Conservation (phyloP, 2,113 vertebrate species). For the Pica pica region DNA sequence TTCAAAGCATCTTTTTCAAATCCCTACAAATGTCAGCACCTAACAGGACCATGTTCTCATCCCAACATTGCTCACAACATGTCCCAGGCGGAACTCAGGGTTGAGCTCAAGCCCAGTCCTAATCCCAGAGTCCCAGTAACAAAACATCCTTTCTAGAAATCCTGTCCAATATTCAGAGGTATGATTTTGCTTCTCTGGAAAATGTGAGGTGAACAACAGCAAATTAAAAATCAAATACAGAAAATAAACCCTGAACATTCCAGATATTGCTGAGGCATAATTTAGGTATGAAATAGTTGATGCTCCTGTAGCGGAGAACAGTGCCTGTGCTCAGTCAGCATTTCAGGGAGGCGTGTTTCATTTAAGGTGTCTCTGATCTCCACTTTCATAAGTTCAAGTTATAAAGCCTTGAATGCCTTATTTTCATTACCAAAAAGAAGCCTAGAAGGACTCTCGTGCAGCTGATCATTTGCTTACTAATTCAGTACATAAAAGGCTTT, state of each 20-base stretch:
- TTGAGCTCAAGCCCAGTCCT: neutral
- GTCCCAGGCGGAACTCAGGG: neutral
- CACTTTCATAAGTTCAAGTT: neutral
- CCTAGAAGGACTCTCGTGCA: neutral
- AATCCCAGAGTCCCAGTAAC: neutral
- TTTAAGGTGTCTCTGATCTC: constrained; percentile 7
- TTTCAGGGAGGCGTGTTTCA: neutral
- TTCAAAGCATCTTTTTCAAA: neutral
- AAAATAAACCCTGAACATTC: neutral
- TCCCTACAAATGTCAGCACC: neutral
- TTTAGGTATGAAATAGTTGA: neutral
- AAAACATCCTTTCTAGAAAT: neutral
- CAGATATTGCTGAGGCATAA: neutral
- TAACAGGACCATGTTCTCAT: neutral
- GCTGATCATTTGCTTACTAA: neutral
- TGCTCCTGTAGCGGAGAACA: neutral
- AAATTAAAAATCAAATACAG: neutral
- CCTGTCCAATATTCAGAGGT: neutral
- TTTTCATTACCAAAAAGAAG: neutral
- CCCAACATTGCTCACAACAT: neutral
- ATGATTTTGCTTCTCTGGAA: neutral
- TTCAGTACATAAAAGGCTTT: neutral
- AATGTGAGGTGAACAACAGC: neutral
- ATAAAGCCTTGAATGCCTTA: neutral
- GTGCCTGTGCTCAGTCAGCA: neutral